Conservation (phyloP, 2,113 vertebrate genomes). For the Actenoides lindsayi region DNA sequence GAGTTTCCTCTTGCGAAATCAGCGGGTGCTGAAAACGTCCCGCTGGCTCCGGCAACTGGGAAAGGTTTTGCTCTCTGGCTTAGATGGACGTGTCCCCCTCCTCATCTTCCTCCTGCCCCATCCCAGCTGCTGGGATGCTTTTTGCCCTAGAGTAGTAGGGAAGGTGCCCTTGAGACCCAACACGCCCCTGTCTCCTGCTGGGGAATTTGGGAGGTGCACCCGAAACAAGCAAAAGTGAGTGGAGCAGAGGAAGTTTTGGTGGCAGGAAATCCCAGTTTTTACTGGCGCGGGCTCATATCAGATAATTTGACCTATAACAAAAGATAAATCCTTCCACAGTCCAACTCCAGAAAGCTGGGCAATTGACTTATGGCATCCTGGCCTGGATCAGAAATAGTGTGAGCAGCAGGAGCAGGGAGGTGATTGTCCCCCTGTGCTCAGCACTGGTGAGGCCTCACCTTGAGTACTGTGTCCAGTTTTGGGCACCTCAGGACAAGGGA, state of each 20-base stretch:
- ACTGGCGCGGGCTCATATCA: neutral
- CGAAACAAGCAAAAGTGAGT: neutral
- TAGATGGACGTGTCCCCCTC: fast-evolving
- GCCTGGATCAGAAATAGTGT: too few relatives aligned
- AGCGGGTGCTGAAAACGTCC: neutral
- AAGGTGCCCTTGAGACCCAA: neutral
- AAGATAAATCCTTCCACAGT: neutral
- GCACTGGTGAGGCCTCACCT: too few relatives aligned
- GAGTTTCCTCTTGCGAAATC: conserved; percentile 60
- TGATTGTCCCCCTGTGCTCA: too few relatives aligned
- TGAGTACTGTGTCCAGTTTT: too few relatives aligned
- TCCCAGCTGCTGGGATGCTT: neutral
- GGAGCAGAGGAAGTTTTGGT: neutral
- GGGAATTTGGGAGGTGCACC: neutral
- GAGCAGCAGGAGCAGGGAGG: too few relatives aligned
- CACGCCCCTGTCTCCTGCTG: neutral
- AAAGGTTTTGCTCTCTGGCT: neutral
- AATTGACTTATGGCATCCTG: neutral
- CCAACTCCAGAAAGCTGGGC: neutral
- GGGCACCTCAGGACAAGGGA: too few relatives aligned
- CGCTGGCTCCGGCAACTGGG: neutral
- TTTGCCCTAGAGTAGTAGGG: neutral
- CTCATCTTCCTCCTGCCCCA: neutral
- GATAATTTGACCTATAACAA: neutral
- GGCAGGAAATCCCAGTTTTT: conserved; percentile 36